These are phyloP conservation scores for Agonum fuliginosum DNA, from an alignment of 2,888 invertebrate genomes.

Conservation along the genomic window DNA sequence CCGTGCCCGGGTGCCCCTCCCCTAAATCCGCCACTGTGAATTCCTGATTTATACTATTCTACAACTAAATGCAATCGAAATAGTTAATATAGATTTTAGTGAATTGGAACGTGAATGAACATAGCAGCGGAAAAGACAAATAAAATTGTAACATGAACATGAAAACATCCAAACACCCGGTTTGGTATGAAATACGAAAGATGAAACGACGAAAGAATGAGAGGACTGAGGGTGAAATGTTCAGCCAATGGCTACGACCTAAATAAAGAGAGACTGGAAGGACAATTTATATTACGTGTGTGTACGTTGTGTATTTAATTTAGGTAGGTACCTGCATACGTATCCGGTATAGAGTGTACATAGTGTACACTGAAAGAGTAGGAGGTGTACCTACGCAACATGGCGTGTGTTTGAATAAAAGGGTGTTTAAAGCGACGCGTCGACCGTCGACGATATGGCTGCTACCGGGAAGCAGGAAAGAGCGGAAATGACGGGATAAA, in stretches of 20 bases:
- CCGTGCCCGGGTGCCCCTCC: too few relatives aligned
- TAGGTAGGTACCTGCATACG: constrained; percentile 35
- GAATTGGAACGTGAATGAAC: too few relatives aligned
- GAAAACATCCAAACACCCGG: neutral
- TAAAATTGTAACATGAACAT: too few relatives aligned
- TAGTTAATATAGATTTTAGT: too few relatives aligned
- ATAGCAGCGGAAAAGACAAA: too few relatives aligned
- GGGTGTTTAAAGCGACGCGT: constrained; percentile 24
- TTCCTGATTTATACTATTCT: too few relatives aligned
- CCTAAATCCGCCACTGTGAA: too few relatives aligned
- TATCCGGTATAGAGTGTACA: neutral
- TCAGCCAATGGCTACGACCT: neutral
- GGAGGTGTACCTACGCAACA: too few relatives aligned
- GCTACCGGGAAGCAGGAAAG: constrained; percentile 4
- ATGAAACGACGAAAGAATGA: too few relatives aligned
- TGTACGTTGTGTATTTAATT: constrained; percentile 21
- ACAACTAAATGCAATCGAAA: too few relatives aligned
- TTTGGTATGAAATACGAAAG: constrained; percentile 1
- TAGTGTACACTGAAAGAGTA: too few relatives aligned
- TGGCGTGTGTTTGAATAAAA: constrained; percentile 22
- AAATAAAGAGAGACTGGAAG: neutral
- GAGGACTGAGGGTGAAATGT: constrained; percentile 7
- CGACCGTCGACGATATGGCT: neutral
- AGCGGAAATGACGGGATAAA: constrained; percentile 35
- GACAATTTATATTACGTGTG: constrained; percentile 24